These are phyloP conservation scores for Homarus gammarus DNA, from an alignment of 2,888 invertebrate species.

Conservation along the genomic window DNA sequence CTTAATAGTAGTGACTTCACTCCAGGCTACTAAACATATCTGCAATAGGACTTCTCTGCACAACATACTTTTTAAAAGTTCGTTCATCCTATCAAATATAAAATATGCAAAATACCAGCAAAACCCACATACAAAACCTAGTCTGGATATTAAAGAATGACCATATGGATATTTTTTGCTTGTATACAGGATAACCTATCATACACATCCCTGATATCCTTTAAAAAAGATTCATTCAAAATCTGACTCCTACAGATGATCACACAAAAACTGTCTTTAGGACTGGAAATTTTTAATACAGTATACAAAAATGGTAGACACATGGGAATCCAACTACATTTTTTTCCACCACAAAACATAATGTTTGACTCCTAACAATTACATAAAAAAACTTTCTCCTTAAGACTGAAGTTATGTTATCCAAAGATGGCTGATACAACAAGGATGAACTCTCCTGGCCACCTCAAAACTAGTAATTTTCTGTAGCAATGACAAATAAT, in stretches of 20 bases:
- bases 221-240: neutral
- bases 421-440: no score
- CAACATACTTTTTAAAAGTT: neutral
- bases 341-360: neutral
- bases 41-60: neutral
- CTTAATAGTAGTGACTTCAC: neutral
- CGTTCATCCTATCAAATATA: constrained; percentile 5
- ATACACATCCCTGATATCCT: neutral
- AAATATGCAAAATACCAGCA: constrained; percentile 40
- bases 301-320: neutral
- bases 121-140: constrained; percentile 28
- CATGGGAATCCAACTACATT: neutral
- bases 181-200: constrained; percentile 4
- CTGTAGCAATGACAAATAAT: neutral
- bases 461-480: neutral
- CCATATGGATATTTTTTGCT: constrained; percentile 3
- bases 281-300: neutral
- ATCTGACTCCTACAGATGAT: neutral
- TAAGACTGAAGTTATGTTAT: neutral
- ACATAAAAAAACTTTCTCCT: neutral
- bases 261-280: neutral
- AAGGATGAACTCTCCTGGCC: neutral
- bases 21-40: neutral
- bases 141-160: constrained; percentile 9
- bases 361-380: neutral